Evolutionary conservation across 2,888 invertebrate species (phyloP).

Genomic region (Thyatira batis): DNA sequence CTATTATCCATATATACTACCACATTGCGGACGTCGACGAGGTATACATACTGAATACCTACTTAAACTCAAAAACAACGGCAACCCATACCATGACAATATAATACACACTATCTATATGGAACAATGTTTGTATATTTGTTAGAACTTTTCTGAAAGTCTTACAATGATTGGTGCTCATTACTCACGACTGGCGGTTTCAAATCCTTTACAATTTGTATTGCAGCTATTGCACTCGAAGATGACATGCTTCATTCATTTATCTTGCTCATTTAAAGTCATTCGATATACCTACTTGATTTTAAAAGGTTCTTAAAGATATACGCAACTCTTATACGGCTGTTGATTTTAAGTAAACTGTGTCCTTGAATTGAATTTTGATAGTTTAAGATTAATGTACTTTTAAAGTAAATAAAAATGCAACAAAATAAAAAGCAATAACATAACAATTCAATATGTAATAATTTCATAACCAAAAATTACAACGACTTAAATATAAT

Average conservation of each 20-base stretch:
- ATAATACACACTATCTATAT: neutral
- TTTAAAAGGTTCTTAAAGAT: neutral
- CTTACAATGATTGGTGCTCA: neutral
- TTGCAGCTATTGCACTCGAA: neutral
- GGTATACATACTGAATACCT: slow-evolving; percentile 33
- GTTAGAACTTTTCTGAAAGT: neutral
- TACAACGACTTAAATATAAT: neutral
- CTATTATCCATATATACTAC: slow-evolving; percentile 10
- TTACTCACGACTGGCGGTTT: neutral
- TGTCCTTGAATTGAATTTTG: no score
- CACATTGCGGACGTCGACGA: slow-evolving; percentile 12
- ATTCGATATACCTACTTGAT: neutral
- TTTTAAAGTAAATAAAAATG: no score
- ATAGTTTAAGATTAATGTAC: no score
- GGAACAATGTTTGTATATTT: neutral
- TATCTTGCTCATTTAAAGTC: neutral
- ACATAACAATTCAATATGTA: no score
- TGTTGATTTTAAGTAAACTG: no score
- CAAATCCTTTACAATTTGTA: neutral
- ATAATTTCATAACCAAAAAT: no score
- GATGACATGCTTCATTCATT: neutral
- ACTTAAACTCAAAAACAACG: slow-evolving; percentile 28
- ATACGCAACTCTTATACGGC: no score
- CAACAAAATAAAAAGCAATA: no score
- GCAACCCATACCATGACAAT: slow-evolving; percentile 10